Percentiles rank a stretch among this genome's conserved stretches.
These are phyloP conservation scores for Dexiosoma caninum DNA, from an alignment of 2,888 invertebrate genomes.

Conservation along the genomic window DNA sequence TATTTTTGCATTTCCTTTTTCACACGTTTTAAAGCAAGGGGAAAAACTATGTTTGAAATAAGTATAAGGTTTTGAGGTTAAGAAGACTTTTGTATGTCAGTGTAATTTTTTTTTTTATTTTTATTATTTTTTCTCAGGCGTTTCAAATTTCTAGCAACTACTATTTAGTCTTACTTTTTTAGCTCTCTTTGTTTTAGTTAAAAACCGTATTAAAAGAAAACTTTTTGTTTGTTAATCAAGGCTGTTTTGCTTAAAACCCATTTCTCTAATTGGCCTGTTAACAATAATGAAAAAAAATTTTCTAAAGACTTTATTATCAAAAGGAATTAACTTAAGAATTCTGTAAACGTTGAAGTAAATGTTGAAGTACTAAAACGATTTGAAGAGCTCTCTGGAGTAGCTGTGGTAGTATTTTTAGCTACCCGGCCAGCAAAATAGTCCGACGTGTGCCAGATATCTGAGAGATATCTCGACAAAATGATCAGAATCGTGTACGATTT, in stretches of 20 bases:
- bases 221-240: slow-evolving; percentile 21
- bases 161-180: background rate
- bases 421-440: no score
- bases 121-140: background rate
- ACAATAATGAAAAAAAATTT: background rate
- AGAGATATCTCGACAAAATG: no score
- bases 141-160: background rate
- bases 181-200: background rate
- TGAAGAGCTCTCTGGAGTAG: no score
- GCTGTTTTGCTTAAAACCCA: slow-evolving; percentile 5
- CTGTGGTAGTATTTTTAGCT: no score
- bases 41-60: slow-evolving; percentile 17
- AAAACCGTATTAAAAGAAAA: background rate
- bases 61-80: slow-evolving; percentile 55
- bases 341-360: no score
- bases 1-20: slow-evolving; percentile 6
- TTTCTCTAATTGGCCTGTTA: background rate
- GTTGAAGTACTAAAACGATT: no score
- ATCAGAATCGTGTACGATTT: no score
- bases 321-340: background rate
- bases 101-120: slow-evolving; percentile 14
- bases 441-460: no score
- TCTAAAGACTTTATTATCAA: background rate
- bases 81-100: slow-evolving; percentile 22
- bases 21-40: slow-evolving; percentile 6